A percentile compares a stretch with the other conserved stretches of the same genome.
Evolutionary conservation across 2,888 invertebrate genomes (phyloP).

Genomic region (Camptogramma bilineatum): DNA sequence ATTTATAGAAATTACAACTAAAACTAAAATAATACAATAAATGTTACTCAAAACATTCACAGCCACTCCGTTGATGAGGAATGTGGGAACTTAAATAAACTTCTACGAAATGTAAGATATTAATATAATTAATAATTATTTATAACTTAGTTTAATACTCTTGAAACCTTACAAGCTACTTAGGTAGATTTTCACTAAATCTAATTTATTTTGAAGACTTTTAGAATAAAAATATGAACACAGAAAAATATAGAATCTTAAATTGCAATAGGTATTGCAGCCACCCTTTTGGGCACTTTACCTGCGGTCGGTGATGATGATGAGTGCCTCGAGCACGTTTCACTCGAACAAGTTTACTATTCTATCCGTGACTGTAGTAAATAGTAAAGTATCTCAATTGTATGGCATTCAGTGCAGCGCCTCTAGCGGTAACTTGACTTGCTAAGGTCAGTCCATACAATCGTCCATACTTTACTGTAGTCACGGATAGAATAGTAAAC

Average conservation of each 20-base stretch:
- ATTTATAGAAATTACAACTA: slow-evolving; percentile 29
- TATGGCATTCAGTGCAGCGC: no score
- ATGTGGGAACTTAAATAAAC: slow-evolving; percentile 31
- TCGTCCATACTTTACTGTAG: no score
- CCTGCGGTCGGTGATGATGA: no score
- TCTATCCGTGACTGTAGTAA: no score
- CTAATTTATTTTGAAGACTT: not conserved
- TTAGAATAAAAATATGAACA: not conserved
- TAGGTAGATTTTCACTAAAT: slow-evolving; percentile 23
- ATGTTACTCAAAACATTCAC: slow-evolving; percentile 34
- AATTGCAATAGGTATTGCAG: no score
- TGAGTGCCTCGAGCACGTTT: no score
- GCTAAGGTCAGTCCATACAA: no score
- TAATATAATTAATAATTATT: slow-evolving; percentile 15
- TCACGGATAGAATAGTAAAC: no score
- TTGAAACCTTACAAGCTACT: slow-evolving; percentile 34
- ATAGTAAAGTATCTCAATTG: no score
- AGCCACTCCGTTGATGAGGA: slow-evolving; percentile 40
- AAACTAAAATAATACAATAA: slow-evolving; percentile 30
- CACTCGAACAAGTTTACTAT: no score
- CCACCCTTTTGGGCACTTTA: no score
- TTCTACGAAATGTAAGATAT: slow-evolving; percentile 28
- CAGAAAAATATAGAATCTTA: not conserved
- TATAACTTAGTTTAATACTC: slow-evolving; percentile 40
- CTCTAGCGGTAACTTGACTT: no score